Evolutionary conservation across 2,888 invertebrate species (phyloP), one percentile per base, ranked within the genome.

Genomic region (Calameuta filiformis): DNA sequence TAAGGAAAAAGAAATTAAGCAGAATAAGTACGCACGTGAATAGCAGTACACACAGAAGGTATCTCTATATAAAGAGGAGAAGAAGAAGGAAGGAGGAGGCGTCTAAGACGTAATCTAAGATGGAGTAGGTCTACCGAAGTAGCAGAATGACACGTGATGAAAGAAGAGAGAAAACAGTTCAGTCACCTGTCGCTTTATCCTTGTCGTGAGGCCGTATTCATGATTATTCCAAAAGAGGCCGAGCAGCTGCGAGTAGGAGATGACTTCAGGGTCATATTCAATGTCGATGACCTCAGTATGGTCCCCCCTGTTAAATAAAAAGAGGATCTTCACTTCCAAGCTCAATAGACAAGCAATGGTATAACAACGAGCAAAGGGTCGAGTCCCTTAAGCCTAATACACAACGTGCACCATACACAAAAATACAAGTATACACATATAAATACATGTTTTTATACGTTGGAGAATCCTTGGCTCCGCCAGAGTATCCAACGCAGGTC

Each of bases 201-300:
- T 95, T 0, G 94, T 95, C 6, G 96, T 96, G 0, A 96, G 92
- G 75, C 96, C 96, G 81, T 98, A 97, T 91, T 98, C 97, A 91
- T 99, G 98, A 90, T 97, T 96, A 77, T 95, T 95, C 98, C 98
- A 99, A 93, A 98, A 99, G 85, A 97, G 92, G 77, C 95, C 93
- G 76, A 99, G 92, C 34, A 99, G 92, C 31, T 97, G 94, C 77
- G 94, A 93, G 89, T 95, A 99, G 0, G 94, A 94, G 30, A 97
- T 94, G 3, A 94, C 92, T 81, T 94, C 94, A 11, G 98, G 97
- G 91, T 99, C 97, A 89, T 94, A 99, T 89, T 98, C 97, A 82
- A 99, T 94, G 91, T 98, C 97, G 79, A 98, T 95, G 33, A 98
- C 97, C 93, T 99, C 99, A 30, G 98, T 98, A 91, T 98, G 98